phyloP scores from a whole-genome alignment of 2,797 vertebrate species.

The Remorina albescens region DNA sequence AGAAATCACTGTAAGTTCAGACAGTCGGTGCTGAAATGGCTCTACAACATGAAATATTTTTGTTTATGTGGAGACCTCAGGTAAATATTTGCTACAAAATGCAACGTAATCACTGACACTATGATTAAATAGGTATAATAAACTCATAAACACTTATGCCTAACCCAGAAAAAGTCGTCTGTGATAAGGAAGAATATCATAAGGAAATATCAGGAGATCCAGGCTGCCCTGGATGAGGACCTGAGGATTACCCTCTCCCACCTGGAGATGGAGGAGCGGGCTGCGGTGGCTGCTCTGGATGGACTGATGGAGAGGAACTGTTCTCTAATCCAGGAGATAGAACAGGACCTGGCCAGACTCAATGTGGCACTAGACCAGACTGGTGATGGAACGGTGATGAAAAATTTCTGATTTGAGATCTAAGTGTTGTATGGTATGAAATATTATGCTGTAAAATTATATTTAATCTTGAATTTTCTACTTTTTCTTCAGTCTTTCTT shows the following conservation, averaged over 20 bases:
- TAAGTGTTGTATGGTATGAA: not conserved
- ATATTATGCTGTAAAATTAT: not conserved
- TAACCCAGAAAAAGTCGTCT: constrained; percentile 78
- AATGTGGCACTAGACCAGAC: constrained; percentile 54
- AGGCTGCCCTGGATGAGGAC: constrained; percentile 81
- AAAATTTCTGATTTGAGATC: not conserved
- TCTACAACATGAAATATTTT: not conserved
- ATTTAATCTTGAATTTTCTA: constrained; percentile 5
- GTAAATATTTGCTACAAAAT: not conserved
- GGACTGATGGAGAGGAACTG: constrained; percentile 82
- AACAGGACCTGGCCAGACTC: constrained; percentile 80
- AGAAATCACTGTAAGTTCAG: constrained; percentile 75
- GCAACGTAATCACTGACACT: not conserved
- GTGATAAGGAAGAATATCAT: constrained; percentile 78
- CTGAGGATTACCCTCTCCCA: constrained; percentile 80
- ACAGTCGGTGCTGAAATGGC: not conserved
- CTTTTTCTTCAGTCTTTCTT: constrained; percentile 55
- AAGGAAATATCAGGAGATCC: constrained; percentile 83
- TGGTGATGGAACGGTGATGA: constrained; percentile 62
- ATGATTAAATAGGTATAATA: not conserved
- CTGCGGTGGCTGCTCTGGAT: constrained; percentile 76
- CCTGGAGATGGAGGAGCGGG: constrained; percentile 84
- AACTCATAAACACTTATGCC: constrained; percentile 43
- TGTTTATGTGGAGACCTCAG: not conserved
- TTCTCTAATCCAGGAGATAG: constrained; percentile 81